Conservation (phyloP, 2,113 vertebrate genomes). For the Raja brachyura region DNA sequence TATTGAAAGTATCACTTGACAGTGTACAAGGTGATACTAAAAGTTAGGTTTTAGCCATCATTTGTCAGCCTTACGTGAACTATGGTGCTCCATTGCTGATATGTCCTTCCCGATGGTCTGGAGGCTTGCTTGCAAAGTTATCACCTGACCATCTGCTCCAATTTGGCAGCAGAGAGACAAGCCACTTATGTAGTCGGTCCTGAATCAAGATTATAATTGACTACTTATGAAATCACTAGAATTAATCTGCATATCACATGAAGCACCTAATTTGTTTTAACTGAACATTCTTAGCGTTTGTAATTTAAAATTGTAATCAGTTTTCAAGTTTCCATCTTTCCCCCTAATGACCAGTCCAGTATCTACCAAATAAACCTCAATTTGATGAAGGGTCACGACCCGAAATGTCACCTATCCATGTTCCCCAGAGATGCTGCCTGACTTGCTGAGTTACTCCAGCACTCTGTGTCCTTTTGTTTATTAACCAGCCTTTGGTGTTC, state of each 20-base stretch:
- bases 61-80: neutral
- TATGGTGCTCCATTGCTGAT: neutral
- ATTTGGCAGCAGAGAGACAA: neutral
- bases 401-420: no score
- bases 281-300: neutral
- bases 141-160: neutral
- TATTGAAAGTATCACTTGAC: neutral
- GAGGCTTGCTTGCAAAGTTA: neutral
- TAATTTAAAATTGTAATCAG: neutral
- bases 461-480: no score
- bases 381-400: no score
- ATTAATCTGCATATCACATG: neutral
- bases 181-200: neutral
- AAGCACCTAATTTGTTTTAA: neutral
- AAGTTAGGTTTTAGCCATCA: neutral
- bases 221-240: neutral
- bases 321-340: neutral
- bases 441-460: no score
- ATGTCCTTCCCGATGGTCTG: neutral
- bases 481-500: no score
- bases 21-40: neutral
- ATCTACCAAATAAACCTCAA: neutral
- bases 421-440: no score
- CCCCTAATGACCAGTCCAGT: neutral
- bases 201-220: neutral